These are phyloP conservation scores for Incurvaria masculella DNA, from an alignment of 2,888 invertebrate genomes.

Conservation along the genomic window DNA sequence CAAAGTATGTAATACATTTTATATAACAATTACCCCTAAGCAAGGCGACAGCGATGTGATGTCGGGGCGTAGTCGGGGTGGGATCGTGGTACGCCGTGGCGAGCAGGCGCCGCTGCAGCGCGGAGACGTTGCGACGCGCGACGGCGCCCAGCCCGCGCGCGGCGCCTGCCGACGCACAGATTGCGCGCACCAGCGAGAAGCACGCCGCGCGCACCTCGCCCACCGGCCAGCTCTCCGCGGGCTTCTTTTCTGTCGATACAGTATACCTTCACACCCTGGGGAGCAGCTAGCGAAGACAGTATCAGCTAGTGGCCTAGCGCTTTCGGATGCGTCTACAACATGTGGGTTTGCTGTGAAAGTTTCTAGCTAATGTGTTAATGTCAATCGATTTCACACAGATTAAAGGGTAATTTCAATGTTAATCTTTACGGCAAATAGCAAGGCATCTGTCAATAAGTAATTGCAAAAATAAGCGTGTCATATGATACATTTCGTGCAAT, in stretches of 20 bases:
- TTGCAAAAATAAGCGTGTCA: too few relatives aligned
- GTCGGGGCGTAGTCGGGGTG: constrained; percentile 34
- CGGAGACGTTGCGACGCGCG: constrained; percentile 39
- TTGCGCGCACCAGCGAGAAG: constrained; percentile 30
- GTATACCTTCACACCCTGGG: too few relatives aligned
- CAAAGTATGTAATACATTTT: constrained; percentile 5
- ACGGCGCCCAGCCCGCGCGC: constrained; percentile 22
- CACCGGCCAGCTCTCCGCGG: constrained; percentile 41
- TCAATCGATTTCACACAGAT: too few relatives aligned
- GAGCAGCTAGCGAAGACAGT: too few relatives aligned
- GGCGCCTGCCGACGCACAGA: constrained; percentile 30
- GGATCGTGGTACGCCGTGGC: constrained; percentile 41
- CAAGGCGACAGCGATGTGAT: constrained; percentile 41
- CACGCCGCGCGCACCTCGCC: constrained; percentile 41
- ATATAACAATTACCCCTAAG: constrained; percentile 44
- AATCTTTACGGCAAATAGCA: too few relatives aligned
- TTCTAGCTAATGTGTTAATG: too few relatives aligned
- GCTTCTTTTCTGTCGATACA: not conserved
- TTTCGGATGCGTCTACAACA: too few relatives aligned
- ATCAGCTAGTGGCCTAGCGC: too few relatives aligned
- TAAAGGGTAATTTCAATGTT: too few relatives aligned
- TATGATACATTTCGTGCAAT: too few relatives aligned
- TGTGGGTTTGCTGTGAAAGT: too few relatives aligned
- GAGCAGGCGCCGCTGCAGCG: constrained; percentile 37
- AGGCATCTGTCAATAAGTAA: too few relatives aligned